These are phyloP conservation scores for Amphiprion percula DNA, from an alignment of 2,113 vertebrate species.

Conservation along the genomic window DNA sequence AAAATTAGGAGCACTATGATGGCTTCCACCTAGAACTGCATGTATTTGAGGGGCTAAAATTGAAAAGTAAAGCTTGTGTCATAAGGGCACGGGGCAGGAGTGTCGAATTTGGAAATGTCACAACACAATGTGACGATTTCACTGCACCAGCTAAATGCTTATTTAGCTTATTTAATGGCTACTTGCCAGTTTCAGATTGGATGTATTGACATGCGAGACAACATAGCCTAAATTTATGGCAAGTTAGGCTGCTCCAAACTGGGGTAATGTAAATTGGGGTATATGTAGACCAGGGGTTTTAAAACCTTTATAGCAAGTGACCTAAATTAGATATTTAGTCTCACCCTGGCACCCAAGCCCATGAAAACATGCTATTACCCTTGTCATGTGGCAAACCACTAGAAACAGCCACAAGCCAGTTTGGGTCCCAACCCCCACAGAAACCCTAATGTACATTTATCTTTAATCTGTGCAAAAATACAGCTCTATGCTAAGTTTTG, in stretches of 20 bases:
- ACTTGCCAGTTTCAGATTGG: slow-evolving; percentile 50
- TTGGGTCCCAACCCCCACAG: slow-evolving; percentile 61
- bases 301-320: slow-evolving; percentile 75
- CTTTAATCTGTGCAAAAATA: slow-evolving; percentile 57
- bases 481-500: slow-evolving; percentile 26
- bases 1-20: slow-evolving; percentile 1
- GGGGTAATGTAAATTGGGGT: slow-evolving; percentile 51
- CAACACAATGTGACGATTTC: slow-evolving; percentile 44
- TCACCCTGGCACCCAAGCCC: slow-evolving; percentile 64
- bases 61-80: neutral
- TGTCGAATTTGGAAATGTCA: slow-evolving; percentile 30
- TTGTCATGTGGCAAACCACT: slow-evolving; percentile 71
- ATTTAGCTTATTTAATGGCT: slow-evolving; percentile 56
- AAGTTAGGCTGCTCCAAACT: slow-evolving; percentile 36
- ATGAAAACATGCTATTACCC: slow-evolving; percentile 75
- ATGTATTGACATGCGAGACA: slow-evolving; percentile 69
- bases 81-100: neutral
- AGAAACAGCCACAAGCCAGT: slow-evolving; percentile 66
- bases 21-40: slow-evolving; percentile 24
- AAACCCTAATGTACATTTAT: slow-evolving; percentile 35
- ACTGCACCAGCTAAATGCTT: slow-evolving; percentile 36
- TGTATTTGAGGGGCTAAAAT: slow-evolving; percentile 21
- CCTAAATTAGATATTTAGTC: slow-evolving; percentile 78
- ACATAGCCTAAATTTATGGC: slow-evolving; percentile 73
- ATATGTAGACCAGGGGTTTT: slow-evolving; percentile 66